A percentile compares a stretch with the other conserved stretches of the same genome.
These are phyloP conservation scores for Athalia rosae DNA, from an alignment of 2,888 invertebrate species.

Conservation along the genomic window DNA sequence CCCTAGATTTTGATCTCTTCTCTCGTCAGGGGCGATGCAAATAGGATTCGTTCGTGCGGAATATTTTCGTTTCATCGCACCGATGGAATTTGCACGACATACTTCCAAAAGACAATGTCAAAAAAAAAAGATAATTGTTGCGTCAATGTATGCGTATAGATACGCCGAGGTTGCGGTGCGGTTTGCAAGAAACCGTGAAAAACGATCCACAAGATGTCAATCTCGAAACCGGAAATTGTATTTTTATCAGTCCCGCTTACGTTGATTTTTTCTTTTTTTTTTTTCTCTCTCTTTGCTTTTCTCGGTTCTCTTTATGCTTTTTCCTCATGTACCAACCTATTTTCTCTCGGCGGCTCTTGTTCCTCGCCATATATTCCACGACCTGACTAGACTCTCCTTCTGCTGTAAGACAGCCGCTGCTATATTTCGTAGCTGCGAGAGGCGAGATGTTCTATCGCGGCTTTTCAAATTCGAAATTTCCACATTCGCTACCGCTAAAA, in stretches of 20 bases:
- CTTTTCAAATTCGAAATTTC: too few species aligned
- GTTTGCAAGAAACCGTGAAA: neutral
- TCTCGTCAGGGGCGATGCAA: too few species aligned
- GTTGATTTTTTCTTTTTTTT: slow-evolving; percentile 21
- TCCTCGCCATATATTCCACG: too few species aligned
- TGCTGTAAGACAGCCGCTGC: neutral
- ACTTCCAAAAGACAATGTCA: too few species aligned
- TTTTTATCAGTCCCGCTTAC: slow-evolving; percentile 35
- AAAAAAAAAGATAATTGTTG: neutral
- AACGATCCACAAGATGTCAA: slow-evolving; percentile 34
- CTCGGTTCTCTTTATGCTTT: neutral
- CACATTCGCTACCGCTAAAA: too few species aligned
- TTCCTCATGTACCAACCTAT: neutral
- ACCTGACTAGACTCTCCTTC: neutral
- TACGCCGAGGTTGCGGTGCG: neutral
- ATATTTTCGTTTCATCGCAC: too few species aligned
- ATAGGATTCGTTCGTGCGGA: too few species aligned
- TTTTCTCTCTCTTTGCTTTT: neutral
- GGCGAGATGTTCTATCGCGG: too few species aligned
- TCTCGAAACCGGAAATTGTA: slow-evolving; percentile 36
- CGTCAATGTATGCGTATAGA: neutral
- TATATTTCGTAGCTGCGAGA: too few species aligned
- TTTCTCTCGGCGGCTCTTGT: neutral
- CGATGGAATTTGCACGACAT: too few species aligned
- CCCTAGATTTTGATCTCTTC: too few species aligned